Evolutionary conservation across 2,113 vertebrate species (phyloP).

Genomic region (Shinisaurus crocodilurus): DNA sequence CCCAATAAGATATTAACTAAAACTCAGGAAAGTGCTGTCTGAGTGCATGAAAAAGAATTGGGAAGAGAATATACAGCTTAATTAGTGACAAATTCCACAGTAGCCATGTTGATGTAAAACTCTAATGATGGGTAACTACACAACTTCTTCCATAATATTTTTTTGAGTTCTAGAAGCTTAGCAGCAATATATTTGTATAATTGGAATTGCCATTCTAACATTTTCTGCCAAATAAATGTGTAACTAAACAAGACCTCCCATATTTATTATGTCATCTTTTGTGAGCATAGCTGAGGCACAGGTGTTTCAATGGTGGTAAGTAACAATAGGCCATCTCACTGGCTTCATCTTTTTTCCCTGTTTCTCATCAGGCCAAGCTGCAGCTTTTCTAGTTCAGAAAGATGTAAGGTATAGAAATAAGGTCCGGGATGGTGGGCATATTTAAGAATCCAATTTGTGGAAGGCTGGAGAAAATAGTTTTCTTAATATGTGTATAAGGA

Average conservation of each 20-base stretch:
- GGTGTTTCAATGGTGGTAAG: neutral
- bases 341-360: neutral
- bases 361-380: neutral
- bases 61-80: neutral
- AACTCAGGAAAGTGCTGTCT: neutral
- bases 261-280: neutral
- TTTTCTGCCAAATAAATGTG: neutral
- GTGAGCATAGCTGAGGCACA: neutral
- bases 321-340: neutral
- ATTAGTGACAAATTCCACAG: neutral
- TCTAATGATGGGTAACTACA: neutral
- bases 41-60: neutral
- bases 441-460: neutral
- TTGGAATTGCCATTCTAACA: neutral
- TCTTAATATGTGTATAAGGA: constrained; percentile 32
- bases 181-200: neutral
- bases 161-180: neutral
- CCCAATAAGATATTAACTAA: accelerated
- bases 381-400: neutral
- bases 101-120: neutral
- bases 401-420: neutral
- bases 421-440: no score
- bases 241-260: neutral
- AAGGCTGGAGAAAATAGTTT: neutral
- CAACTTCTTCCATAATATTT: no score